Base-by-base conservation (phyloP, 2,888 invertebrate species). In the Synanthedon tipuliformis region DNA sequence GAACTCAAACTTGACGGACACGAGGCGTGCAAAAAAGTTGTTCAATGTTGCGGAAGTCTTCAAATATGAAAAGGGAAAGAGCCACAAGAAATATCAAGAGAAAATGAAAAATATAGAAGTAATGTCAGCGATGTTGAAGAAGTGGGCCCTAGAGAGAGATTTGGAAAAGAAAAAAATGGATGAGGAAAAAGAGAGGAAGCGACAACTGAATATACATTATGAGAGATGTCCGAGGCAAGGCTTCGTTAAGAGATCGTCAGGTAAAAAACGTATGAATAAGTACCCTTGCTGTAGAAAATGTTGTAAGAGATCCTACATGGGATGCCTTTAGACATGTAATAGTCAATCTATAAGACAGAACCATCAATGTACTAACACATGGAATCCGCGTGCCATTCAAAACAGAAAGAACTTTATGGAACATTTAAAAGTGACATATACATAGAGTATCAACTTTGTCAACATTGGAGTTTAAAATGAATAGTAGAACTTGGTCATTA, bases 261-360 rank as follows among this genome's bases (percentile, higher is more conserved):
- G 48, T 3, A n/a, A 13, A 2, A 8, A 18, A 18, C 27, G 48
- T 1, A 49, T 40, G 12, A 40, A 15, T 0, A 63, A 59, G 10
- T 68, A 65, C 50, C 80, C 80, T 0, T 81, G 81, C 49, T 81
- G 81, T 51, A 68, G 80, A 34, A 80, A 81, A 50, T 81, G 81
- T 52, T 81, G 81, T 50, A 81, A 81, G 56, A 64, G 57, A 12
- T 81, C 81, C 0, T 75, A 75, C 48, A 55, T 81, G 62, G 80
- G 80, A 0, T 81, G 81, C 50, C 59, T 78, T 41, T 73, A 60
- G 34, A 34, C 34, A 34, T 34, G 1, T 27, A 7, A 34, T 34
- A 34, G 34, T 10, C 8, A 34, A 34, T 34, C 23, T 23, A 23
- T 23, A 23, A 23, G 5, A 23, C 5, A 23, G 5, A 23, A 23